Evolutionary conservation across 2,113 vertebrate species (phyloP).

Genomic region (Myocastor coypus): DNA sequence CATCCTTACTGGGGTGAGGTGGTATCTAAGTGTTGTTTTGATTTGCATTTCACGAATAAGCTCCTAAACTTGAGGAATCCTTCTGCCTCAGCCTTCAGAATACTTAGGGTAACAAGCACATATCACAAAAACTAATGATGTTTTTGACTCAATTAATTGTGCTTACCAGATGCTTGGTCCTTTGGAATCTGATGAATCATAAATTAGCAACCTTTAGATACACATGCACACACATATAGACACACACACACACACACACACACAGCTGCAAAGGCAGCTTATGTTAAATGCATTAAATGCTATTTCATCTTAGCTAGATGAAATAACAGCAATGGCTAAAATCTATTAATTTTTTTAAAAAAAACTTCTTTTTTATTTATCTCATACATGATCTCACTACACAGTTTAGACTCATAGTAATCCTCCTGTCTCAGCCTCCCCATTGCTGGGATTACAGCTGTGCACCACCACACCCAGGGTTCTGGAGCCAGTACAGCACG

Average conservation of each 20-base stretch:
- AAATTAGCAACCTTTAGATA: neutral
- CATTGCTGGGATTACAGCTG: too few relatives aligned
- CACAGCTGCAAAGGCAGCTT: neutral
- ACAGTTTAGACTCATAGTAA: too few relatives aligned
- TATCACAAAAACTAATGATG: neutral
- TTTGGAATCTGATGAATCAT: neutral
- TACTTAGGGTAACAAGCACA: neutral
- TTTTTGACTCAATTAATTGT: constrained; percentile 7
- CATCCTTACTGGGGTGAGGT: too few relatives aligned
- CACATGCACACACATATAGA: neutral
- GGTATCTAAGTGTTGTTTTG: too few relatives aligned
- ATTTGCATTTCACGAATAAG: too few relatives aligned
- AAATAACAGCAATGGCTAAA: neutral
- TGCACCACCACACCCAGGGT: too few relatives aligned
- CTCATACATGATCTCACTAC: too few relatives aligned
- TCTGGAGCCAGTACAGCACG: too few relatives aligned
- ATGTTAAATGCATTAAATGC: neutral
- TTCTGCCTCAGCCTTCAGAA: neutral
- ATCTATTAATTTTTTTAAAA: too few relatives aligned
- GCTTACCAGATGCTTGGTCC: neutral
- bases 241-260: neutral
- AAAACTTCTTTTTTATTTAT: too few relatives aligned
- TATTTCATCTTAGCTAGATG: neutral
- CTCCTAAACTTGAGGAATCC: neutral
- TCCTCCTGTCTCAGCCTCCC: too few relatives aligned